Base-by-base conservation (phyloP, 1,140 invertebrate genomes). In the Geopemphigus sp. region DNA sequence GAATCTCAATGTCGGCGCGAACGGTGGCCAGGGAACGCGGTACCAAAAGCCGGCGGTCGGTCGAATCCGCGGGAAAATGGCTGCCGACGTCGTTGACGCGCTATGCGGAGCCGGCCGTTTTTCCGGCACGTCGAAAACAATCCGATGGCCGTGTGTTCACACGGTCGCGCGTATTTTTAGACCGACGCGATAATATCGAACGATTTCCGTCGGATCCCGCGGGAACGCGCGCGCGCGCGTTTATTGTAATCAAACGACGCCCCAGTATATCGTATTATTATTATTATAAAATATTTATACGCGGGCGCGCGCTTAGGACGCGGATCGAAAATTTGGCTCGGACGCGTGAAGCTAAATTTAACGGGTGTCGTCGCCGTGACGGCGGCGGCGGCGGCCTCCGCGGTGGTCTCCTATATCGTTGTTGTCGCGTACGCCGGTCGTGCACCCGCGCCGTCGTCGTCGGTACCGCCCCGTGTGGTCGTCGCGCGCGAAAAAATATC, bases 321-420 rank as follows among this genome's bases (percentile, higher is more conserved):
- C n/a, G n/a, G 26, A 73, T 56, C 15, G 70, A 24, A 76, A 61
- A 61, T 76, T 76, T 76, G 73, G 73, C 73, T 61, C 54, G 29
- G 73, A 17, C 66, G 19, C n/a, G 56, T 32, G 32, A 39, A 4
- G 73, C 73, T 76, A 76, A 76, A 76, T 76, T 76, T 76, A 76
- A 76, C 73, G 73, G 26, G 72, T 61, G 73, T 45, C 56, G 56
- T 12, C 39, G 11, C 39, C 26, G 56, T 32, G 54, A 50, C 53
- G 53, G 54, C 39, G 3, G 29, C 45, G 11, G 14, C 22, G 15
- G 24, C 24, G 19, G 15, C 39, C 59, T 26, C n/a, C n/a, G n/a
- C n/a, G n/a, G n/a, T n/a, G n/a, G 22, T 61, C 15, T 11, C 32
- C 32, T 39, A 39, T 39, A 39, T 39, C 8, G n/a, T n/a, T n/a